Conservation (phyloP, 2,888 invertebrate species). For the Trachelus iudaicus region DNA sequence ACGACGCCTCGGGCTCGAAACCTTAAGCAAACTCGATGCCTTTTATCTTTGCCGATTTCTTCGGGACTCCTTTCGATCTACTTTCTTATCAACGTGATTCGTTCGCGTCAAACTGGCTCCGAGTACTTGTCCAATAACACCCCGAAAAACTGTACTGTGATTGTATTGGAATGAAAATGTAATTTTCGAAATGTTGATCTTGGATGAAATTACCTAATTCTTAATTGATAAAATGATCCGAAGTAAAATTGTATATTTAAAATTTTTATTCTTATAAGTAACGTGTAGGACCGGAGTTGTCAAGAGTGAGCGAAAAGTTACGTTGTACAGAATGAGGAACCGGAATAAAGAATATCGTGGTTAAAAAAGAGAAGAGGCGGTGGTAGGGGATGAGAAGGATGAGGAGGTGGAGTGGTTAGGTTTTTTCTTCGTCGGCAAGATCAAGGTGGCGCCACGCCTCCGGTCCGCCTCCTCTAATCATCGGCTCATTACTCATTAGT, state of each 20-base stretch:
- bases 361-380: conserved; percentile 7
- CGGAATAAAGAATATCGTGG: not conserved
- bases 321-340: conserved; percentile 11
- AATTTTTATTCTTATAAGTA: not conserved
- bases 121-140: not conserved
- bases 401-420: conserved; percentile 37
- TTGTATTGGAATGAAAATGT: not conserved
- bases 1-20: conserved; percentile 46
- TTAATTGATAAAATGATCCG: not conserved
- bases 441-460: conserved; percentile 62
- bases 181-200: not conserved
- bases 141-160: not conserved
- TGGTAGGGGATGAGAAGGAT: conserved; percentile 20
- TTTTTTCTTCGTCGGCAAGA: conserved; percentile 59
- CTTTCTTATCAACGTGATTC: not conserved
- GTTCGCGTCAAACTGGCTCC: not conserved
- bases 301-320: not conserved
- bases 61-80: not conserved
- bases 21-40: conserved; percentile 34
- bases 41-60: conserved; percentile 42
- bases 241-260: not conserved
- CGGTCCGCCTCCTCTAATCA: conserved; percentile 65
- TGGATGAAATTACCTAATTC: not conserved
- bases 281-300: not conserved
- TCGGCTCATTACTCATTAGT: conserved; percentile 66